These are phyloP conservation scores for Allygus modestus DNA, from an alignment of 2,888 invertebrate species.

Conservation along the genomic window DNA sequence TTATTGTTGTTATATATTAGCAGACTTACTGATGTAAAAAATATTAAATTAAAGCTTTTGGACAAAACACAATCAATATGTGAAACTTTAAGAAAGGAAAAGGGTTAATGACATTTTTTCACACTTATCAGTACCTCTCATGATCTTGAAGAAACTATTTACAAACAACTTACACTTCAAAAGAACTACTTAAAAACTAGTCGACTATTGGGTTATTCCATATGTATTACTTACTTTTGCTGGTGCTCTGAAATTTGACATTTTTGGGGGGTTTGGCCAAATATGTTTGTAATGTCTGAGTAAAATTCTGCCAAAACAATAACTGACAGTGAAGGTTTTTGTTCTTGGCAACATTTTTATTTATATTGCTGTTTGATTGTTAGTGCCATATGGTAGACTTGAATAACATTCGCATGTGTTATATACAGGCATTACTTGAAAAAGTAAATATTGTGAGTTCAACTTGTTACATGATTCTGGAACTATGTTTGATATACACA, in stretches of 20 bases:
- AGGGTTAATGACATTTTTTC: no score
- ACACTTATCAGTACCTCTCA: no score
- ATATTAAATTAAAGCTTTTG: no score
- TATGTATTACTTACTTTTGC: not conserved
- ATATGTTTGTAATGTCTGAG: not conserved
- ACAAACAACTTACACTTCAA: no score
- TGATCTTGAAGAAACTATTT: no score
- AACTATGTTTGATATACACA: no score
- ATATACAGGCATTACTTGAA: not conserved
- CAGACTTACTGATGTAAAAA: no score
- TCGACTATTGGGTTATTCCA: not conserved
- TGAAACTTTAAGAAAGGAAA: no score
- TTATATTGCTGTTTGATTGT: not conserved
- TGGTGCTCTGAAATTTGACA: not conserved
- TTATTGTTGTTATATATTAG: no score
- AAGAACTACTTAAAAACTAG: not conserved
- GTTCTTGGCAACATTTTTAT: not conserved
- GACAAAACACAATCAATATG: no score
- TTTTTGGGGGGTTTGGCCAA: not conserved
- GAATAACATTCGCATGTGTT: not conserved
- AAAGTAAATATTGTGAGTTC: not conserved
- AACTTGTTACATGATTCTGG: not conserved
- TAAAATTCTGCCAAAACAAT: not conserved
- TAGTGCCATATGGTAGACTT: not conserved
- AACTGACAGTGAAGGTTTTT: not conserved